Evolutionary conservation across 1,140 invertebrate genomes (phyloP).

Genomic region (Philotrypesis tridentata): DNA sequence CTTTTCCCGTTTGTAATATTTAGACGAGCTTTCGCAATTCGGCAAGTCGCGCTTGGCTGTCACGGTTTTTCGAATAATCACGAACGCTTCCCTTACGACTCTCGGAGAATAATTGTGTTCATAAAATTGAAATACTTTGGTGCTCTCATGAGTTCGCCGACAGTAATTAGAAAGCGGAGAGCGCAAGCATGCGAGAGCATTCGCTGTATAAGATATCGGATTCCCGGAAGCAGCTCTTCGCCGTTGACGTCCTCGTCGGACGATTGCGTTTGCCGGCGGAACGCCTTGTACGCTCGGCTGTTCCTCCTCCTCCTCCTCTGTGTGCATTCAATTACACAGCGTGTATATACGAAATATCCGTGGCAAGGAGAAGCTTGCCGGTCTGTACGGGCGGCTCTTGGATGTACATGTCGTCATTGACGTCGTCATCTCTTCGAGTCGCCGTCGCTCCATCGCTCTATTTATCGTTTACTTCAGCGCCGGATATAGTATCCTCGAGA

Average conservation of each 20-base stretch:
- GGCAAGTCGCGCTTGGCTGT: no score
- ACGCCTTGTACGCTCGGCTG: background rate
- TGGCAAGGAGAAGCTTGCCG: constrained; percentile 33
- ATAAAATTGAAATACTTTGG: constrained; percentile 35
- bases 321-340: constrained; percentile 66
- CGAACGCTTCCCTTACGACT: no score
- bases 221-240: constrained; percentile 38
- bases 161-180: constrained; percentile 6
- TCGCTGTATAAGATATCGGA: constrained; percentile 29
- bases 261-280: constrained; percentile 44
- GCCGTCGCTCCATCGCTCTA: constrained; percentile 38
- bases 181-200: constrained; percentile 2
- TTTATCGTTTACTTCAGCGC: constrained; percentile 43
- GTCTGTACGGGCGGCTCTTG: constrained; percentile 50
- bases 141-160: background rate
- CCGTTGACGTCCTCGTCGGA: constrained; percentile 37
- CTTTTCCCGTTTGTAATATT: no score
- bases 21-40: no score
- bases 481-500: constrained; percentile 26
- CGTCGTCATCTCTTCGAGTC: constrained; percentile 33
- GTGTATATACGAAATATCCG: constrained; percentile 46
- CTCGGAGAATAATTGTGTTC: no score
- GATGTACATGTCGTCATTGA: constrained; percentile 57
- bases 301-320: constrained; percentile 17
- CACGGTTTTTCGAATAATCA: no score